These are phyloP conservation scores for Cephalotes varians DNA, from an alignment of 2,888 invertebrate genomes.

Conservation along the genomic window DNA sequence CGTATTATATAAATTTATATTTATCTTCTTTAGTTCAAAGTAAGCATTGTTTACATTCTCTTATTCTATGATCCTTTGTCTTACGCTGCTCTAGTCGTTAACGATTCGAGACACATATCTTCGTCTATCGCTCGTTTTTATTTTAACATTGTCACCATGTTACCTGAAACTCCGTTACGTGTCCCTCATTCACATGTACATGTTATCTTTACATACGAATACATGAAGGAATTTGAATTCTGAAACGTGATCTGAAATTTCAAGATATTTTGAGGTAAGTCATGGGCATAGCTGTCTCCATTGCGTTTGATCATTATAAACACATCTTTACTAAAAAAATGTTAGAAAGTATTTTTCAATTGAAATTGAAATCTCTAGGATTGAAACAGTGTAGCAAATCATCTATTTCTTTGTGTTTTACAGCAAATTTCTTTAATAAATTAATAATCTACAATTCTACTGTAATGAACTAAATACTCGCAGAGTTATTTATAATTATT, in stretches of 20 bases:
- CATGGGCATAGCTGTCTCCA: not conserved
- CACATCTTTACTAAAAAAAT: not conserved
- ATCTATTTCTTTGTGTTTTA: not conserved
- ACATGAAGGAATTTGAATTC: constrained; percentile 39
- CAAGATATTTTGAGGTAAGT: not conserved
- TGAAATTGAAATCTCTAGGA: not conserved
- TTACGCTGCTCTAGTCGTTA: not conserved
- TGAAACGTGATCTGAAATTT: not conserved
- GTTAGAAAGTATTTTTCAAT: not conserved
- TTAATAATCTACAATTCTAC: not conserved
- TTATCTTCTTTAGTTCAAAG: not conserved
- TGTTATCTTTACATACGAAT: constrained; percentile 15
- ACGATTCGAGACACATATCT: constrained; percentile 8
- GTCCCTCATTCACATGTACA: constrained; percentile 33
- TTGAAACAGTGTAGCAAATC: not conserved
- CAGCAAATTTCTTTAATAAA: not conserved
- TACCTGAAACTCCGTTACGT: constrained; percentile 43
- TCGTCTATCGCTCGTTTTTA: constrained; percentile 10
- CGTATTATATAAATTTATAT: too few species aligned
- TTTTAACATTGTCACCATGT: constrained; percentile 38
- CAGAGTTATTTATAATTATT: not conserved
- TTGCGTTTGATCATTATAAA: not conserved
- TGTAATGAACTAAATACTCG: not conserved
- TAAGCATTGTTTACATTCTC: not conserved
- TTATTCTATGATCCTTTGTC: not conserved